Base-by-base conservation (phyloP, 2,113 vertebrate genomes). In the Cepphus grylle region DNA sequence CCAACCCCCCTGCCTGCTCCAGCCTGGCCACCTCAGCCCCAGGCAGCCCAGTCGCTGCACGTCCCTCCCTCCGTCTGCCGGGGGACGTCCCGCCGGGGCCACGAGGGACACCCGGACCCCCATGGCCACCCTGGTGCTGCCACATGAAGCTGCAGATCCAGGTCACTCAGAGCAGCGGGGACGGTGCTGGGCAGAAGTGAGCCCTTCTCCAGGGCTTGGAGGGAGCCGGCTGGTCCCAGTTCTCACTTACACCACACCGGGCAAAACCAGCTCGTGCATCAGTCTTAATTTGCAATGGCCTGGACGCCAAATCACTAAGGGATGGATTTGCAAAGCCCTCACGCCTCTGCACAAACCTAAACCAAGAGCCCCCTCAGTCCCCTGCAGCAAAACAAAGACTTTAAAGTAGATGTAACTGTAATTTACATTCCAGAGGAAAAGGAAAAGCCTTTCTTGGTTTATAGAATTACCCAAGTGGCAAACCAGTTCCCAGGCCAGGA, bases 391-490 rank as follows among this genome's bases (percentile, higher is more conserved):
- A 90, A 81, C 94, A 67, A 79, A 92, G 85, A 19, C 78, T 90
- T 91, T 32, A 50, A 71, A 87, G 92, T 1, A 25, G 78, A 61
- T 79, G 65, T 1, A 45, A 29, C 67, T 11, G 11, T 16, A 36
- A 91, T 94, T 94, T 86, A 63, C 89, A 95, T 86, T 91, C 73
- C 81, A 58, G 88, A 94, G 94, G 73, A 93, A 87, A 61, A 82
- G 74, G 84, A 88, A 87, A 95, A 95, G 74, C 78, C 58, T 82
- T 49, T 65, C 93, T 76, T 20, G 55, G 53, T 88, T 91, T 90
- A 52, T 58, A n/a, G 87, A 91, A 94, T 93, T 90, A 93, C 96
- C 89, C 93, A 42, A 91, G 96, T 77, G 96, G 90, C 94, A 95
- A 77, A 85, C 15, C 87, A 73, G 94, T 7, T 94, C 87, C 95